Base-by-base conservation (phyloP, 2,888 invertebrate species). In the Steinernema scapterisci region DNA sequence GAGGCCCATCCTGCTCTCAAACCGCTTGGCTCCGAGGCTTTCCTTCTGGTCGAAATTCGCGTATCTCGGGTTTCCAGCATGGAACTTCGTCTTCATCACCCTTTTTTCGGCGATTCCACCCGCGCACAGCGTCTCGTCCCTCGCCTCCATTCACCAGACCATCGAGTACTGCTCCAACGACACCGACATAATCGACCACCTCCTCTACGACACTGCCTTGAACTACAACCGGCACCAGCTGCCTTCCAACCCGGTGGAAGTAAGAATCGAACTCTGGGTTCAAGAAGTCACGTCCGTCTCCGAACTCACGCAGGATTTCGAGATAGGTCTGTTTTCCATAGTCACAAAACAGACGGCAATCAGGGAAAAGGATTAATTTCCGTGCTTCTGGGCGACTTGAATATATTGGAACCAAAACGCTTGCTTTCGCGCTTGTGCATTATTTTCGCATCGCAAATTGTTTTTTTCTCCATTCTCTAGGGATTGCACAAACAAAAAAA, bases 261-360 rank as follows among this genome's bases (percentile, higher is more conserved):
- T 86, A 23, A 78, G 86, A 19, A 84, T 87, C 21, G 86, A 86
- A 70, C 80, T 86, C 78, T 86, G 86, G 86, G 83, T 86, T 19
- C 87, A 87, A 71, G 87, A 87, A 80, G 86, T 87, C 45, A 84
- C 87, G 6, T 84, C 84, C 7, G 83, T 87, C 16, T 85, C 85
- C 16, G 87, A 87, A 77, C 45, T 86, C 74, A 87, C 87, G 23
- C 85, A 86, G 70, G 87, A 87, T 76, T 87, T 87, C 77, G 86
- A 86, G 76, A 84, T 85, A 45, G 85, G 85, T 84, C 27, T 54
- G 78, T 75, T 38, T 38, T 38, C 38, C 38, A n/a, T 38, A 25
- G 19, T n/a, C 1, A 44, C 46, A 45, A 23, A 31, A 63, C 38
- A 19, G 19, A 48, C 11, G 21, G 71, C 23, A 63, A 63, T 63